A percentile compares a stretch with the other conserved stretches of the same genome.
Evolutionary conservation across 2,888 invertebrate species (phyloP).

Genomic region (Cephus pulcher): DNA sequence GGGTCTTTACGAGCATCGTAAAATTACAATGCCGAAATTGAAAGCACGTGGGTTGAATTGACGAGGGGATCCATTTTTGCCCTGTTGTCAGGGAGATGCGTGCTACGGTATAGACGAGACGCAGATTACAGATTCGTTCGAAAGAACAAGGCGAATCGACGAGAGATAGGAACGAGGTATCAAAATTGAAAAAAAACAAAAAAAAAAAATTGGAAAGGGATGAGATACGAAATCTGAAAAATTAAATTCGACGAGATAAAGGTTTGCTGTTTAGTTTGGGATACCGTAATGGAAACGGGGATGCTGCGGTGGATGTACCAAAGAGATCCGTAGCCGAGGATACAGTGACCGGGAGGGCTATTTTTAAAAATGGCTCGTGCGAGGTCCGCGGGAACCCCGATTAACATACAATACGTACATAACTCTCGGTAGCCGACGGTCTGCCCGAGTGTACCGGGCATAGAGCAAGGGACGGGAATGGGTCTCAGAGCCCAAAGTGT

Average conservation of each 20-base stretch:
- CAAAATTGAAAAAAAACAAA: neutral
- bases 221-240: neutral
- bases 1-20: slow-evolving; percentile 4
- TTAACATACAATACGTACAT: slow-evolving; percentile 64
- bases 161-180: neutral
- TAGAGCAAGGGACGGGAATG: slow-evolving; percentile 23
- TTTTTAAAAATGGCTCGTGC: slow-evolving; percentile 50
- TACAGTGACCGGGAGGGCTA: slow-evolving; percentile 33
- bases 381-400: slow-evolving; percentile 46
- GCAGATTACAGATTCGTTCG: neutral
- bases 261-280: neutral
- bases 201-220: neutral
- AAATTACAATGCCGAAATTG: slow-evolving; percentile 6
- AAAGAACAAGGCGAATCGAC: neutral
- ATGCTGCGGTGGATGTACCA: neutral
- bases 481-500: slow-evolving; percentile 3
- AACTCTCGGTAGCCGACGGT: slow-evolving; percentile 52
- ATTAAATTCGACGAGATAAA: neutral
- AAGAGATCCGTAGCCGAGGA: neutral
- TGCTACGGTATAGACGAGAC: neutral
- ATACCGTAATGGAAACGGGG: neutral
- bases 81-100: neutral
- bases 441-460: slow-evolving; percentile 24
- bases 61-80: neutral
- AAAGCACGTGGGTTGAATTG: slow-evolving; percentile 5